Evolutionary conservation across 2,888 invertebrate species (phyloP).

Genomic region (Salpingus planirostris): DNA sequence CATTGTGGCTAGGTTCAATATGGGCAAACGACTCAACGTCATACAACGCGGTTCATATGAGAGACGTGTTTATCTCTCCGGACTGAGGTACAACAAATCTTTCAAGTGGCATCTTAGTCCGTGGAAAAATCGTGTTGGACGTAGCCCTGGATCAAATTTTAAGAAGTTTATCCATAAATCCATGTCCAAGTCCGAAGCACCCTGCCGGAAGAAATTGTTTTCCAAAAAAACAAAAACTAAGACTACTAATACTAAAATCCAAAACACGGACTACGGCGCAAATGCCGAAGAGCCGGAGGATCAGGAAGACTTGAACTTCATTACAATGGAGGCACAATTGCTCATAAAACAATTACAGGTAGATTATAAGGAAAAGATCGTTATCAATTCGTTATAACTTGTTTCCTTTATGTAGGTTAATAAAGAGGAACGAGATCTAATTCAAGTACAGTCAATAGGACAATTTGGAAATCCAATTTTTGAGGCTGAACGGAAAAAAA

Average conservation of each 20-base stretch:
- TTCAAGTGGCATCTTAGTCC: conserved; percentile 11
- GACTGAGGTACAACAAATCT: conserved; percentile 10
- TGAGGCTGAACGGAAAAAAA: conserved; percentile 6
- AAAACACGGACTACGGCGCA: conserved; percentile 5
- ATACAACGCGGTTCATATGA: conserved; percentile 14
- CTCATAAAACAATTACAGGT: too few species aligned
- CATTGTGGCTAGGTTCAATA: conserved; percentile 15
- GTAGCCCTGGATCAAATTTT: conserved; percentile 7
- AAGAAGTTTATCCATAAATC: conserved; percentile 6
- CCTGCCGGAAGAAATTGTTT: not conserved
- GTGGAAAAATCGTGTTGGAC: conserved; percentile 8
- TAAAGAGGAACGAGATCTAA: conserved; percentile 1
- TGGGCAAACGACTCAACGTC: conserved; percentile 16
- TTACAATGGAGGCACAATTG: too few species aligned
- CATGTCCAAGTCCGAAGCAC: conserved; percentile 1
- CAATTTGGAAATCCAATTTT: conserved; percentile 12
- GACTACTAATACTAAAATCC: not conserved
- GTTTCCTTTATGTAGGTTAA: too few species aligned
- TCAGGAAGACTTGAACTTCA: not conserved
- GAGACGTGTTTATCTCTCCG: conserved; percentile 10
- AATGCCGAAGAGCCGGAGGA: conserved; percentile 4
- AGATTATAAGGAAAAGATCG: too few species aligned
- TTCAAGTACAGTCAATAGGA: conserved; percentile 6
- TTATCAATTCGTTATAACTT: too few species aligned
- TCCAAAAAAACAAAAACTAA: too few species aligned